Evolutionary conservation across 2,797 vertebrate genomes (phyloP).

Genomic region (Pelodytes ibericus): DNA sequence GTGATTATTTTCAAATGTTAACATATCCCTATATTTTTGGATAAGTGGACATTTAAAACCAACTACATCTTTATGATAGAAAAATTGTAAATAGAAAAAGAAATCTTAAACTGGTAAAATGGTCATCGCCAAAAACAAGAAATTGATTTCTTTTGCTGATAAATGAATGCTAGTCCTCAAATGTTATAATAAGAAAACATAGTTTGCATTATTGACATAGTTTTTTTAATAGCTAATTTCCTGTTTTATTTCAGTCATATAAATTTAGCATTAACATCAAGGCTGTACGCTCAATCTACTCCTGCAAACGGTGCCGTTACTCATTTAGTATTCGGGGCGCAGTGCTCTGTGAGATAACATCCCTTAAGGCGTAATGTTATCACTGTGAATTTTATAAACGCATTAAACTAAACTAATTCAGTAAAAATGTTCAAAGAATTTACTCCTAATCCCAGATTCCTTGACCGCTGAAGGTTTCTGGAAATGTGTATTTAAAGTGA

Average conservation of each 20-base stretch:
- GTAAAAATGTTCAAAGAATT: conserved; percentile 25
- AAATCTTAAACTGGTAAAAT: too few relatives aligned
- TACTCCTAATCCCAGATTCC: too few relatives aligned
- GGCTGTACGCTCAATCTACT: background rate
- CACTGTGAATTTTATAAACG: conserved; percentile 57
- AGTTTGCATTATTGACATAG: too few relatives aligned
- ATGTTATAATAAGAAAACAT: too few relatives aligned
- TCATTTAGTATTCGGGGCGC: conserved; percentile 56
- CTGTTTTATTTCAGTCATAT: background rate
- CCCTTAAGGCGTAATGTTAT: conserved; percentile 58
- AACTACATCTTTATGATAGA: too few relatives aligned
- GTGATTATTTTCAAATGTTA: too few relatives aligned
- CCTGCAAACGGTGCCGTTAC: conserved; percentile 58
- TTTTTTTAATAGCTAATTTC: background rate
- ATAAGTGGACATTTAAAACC: too few relatives aligned
- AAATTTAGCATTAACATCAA: conserved; percentile 18
- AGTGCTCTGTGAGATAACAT: conserved; percentile 58
- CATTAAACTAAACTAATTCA: conserved; percentile 67
- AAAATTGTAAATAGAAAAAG: too few relatives aligned
- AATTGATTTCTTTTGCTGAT: too few relatives aligned
- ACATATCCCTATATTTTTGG: too few relatives aligned
- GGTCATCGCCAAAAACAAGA: too few relatives aligned
- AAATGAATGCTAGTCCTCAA: too few relatives aligned
- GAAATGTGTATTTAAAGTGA: conserved; percentile 50
- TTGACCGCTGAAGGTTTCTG: background rate